These are phyloP conservation scores for Clarias fuscus DNA, from an alignment of 2,797 vertebrate species.

Conservation along the genomic window DNA sequence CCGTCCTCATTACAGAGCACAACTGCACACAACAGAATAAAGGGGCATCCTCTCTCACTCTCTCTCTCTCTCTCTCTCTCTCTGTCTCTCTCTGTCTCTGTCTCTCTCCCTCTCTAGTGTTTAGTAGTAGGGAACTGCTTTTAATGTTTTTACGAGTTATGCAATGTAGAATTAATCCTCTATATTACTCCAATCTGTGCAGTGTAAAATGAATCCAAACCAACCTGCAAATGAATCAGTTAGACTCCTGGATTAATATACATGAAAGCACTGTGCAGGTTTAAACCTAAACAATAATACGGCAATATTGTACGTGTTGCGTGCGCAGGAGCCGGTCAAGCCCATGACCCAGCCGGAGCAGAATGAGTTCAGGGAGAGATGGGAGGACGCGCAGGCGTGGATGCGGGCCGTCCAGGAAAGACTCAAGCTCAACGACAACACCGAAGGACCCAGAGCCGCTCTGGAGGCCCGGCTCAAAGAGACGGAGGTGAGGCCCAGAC, in stretches of 20 bases:
- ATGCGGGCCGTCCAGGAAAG: slow-evolving; percentile 85
- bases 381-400: slow-evolving; percentile 85
- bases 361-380: slow-evolving; percentile 81
- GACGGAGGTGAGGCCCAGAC: slow-evolving; percentile 80
- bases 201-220: background rate
- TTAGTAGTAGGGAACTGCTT: background rate
- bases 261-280: background rate
- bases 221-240: background rate
- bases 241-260: background rate
- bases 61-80: no score
- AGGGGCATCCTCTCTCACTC: background rate
- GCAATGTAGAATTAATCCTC: no score
- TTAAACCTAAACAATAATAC: background rate
- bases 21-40: background rate
- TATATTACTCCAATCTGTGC: background rate
- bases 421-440: slow-evolving; percentile 86
- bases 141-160: background rate
- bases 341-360: slow-evolving; percentile 88
- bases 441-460: slow-evolving; percentile 83
- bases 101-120: background rate
- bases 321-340: slow-evolving; percentile 59
- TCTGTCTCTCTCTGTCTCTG: no score
- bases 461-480: slow-evolving; percentile 87
- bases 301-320: background rate
- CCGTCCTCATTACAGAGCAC: slow-evolving; percentile 11